phyloP scores from a whole-genome alignment of 2,113 vertebrate species.

The Perca flavescens region DNA sequence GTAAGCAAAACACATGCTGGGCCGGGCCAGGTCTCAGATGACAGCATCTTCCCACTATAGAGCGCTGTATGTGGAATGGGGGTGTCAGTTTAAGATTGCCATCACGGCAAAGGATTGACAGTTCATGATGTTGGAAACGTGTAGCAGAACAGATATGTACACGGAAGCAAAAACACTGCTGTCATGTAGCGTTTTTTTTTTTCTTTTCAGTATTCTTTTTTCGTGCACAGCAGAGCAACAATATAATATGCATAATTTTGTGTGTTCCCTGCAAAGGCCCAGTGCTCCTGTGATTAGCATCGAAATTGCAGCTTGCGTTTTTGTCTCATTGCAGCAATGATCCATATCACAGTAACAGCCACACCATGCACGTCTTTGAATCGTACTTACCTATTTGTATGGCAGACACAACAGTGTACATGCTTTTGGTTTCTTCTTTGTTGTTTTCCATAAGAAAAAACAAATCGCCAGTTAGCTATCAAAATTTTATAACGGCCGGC shows the following conservation, averaged over 20 bases:
- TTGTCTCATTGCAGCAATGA: constrained; percentile 26
- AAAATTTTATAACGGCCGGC: constrained; percentile 24
- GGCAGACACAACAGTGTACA: constrained; percentile 37
- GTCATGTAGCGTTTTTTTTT: constrained; percentile 35
- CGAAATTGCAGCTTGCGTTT: constrained; percentile 38
- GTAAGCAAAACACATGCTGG: constrained; percentile 44
- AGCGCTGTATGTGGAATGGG: constrained; percentile 34
- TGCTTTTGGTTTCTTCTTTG: constrained; percentile 45
- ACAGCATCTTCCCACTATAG: constrained; percentile 56
- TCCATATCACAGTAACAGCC: constrained; percentile 26
- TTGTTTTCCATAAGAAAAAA: constrained; percentile 31
- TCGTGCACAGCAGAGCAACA: constrained; percentile 43
- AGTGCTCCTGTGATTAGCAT: constrained; percentile 45
- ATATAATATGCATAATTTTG: constrained; percentile 38
- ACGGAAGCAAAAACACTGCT: constrained; percentile 48
- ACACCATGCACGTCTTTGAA: constrained; percentile 39
- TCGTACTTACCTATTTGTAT: constrained; percentile 20
- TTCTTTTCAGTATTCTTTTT: constrained; percentile 18
- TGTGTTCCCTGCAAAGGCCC: constrained; percentile 29
- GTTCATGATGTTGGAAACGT: constrained; percentile 32
- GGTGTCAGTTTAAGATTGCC: constrained; percentile 22
- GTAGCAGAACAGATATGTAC: constrained; percentile 40
- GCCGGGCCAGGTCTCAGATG: constrained; percentile 56
- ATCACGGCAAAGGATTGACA: constrained; percentile 24
- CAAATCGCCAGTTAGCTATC: constrained; percentile 34